phyloP scores from a whole-genome alignment of 2,888 invertebrate species.

The Physocephala rufipes region DNA sequence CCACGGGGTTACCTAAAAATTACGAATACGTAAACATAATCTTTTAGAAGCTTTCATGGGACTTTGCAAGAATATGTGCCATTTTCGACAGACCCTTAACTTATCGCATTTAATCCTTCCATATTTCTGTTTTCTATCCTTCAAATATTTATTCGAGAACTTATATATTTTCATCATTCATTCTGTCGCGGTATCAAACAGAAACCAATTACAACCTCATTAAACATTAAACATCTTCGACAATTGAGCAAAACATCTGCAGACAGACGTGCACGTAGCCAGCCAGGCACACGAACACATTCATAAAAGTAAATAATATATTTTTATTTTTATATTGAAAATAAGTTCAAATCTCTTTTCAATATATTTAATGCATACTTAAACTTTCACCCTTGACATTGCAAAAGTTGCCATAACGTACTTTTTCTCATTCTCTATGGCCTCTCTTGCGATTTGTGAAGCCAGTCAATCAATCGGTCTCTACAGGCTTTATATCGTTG shows the following conservation, averaged over 20 bases:
- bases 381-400: conserved; percentile 31
- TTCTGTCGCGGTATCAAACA: no score
- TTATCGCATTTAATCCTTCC: background rate
- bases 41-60: background rate
- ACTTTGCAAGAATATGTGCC: background rate
- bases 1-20: background rate
- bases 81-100: background rate
- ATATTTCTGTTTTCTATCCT: conserved; percentile 15
- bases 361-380: conserved; percentile 31
- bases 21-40: conserved; percentile 28
- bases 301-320: background rate
- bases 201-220: background rate
- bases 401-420: conserved; percentile 14
- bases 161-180: conserved; percentile 43
- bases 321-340: background rate
- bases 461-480: conserved; percentile 35
- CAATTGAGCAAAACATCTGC: background rate
- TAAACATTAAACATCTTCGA: no score
- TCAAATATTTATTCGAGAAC: conserved; percentile 22
- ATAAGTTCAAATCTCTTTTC: conserved; percentile 4
- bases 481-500: conserved; percentile 31
- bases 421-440: background rate
- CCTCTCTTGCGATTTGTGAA: conserved; percentile 18
- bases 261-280: background rate
- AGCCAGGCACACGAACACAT: background rate